These are phyloP conservation scores for Patagioenas fasciata DNA, from an alignment of 2,113 vertebrate species.

Conservation along the genomic window DNA sequence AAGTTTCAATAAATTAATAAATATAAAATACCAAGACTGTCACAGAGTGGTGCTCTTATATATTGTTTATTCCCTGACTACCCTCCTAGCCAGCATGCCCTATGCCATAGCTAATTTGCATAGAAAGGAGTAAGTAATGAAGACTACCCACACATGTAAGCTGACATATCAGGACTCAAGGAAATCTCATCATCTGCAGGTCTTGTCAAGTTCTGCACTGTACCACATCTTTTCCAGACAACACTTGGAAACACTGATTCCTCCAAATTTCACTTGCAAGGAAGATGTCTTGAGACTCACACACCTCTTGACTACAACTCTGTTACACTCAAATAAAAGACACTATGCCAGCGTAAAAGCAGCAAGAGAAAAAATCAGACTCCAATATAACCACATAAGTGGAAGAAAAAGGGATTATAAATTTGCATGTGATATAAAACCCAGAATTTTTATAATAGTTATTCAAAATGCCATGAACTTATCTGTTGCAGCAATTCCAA, in stretches of 20 bases:
- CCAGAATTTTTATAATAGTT: not conserved
- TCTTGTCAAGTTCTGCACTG: not conserved
- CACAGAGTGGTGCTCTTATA: not conserved
- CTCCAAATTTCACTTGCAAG: not conserved
- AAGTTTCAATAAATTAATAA: not conserved
- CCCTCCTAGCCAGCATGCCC: not conserved
- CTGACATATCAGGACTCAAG: not conserved
- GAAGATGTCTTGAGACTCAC: not conserved
- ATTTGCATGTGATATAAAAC: not conserved
- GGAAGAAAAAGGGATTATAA: not conserved
- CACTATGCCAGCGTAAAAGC: not conserved
- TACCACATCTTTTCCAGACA: not conserved
- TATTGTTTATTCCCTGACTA: not conserved
- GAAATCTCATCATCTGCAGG: not conserved
- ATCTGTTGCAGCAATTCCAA: not conserved
- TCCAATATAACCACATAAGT: not conserved
- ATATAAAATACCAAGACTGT: not conserved
- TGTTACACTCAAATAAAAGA: slow-evolving; percentile 8
- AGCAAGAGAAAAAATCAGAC: not conserved
- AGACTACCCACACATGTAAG: not conserved
- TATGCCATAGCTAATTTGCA: not conserved
- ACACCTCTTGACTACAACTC: not conserved
- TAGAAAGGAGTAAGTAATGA: not conserved
- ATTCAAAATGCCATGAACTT: not conserved
- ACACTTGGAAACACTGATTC: not conserved